Conservation (phyloP, 1,140 invertebrate species). For the Druon quercuslanigerum region DNA sequence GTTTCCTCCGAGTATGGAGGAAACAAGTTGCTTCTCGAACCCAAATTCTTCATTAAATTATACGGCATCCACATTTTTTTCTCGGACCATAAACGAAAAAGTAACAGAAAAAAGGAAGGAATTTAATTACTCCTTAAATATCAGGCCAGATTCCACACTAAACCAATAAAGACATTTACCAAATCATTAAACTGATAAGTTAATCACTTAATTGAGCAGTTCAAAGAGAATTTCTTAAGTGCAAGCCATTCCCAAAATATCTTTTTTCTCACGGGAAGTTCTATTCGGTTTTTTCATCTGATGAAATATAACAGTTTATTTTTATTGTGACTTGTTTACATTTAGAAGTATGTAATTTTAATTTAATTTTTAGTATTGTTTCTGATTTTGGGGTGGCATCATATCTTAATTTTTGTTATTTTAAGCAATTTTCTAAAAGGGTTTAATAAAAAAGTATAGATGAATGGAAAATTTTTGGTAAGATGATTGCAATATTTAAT, state of each 20-base stretch:
- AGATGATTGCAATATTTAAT: too few species aligned
- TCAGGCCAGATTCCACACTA: neutral
- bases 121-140: slow-evolving; percentile 18
- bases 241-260: neutral
- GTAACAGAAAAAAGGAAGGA: neutral
- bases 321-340: too few species aligned
- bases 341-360: too few species aligned
- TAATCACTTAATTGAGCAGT: slow-evolving; percentile 22
- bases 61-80: neutral
- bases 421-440: too few species aligned
- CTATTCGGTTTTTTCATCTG: neutral
- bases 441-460: too few species aligned
- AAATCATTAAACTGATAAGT: slow-evolving; percentile 15
- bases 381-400: too few species aligned
- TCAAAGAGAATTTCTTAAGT: neutral
- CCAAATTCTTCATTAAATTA: slow-evolving; percentile 5
- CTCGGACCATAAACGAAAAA: neutral
- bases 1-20: neutral
- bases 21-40: neutral
- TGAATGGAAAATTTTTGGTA: too few species aligned
- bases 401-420: too few species aligned
- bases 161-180: slow-evolving; percentile 15
- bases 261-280: neutral
- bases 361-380: too few species aligned
- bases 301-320: too few species aligned